Evolutionary conservation across 2,888 invertebrate genomes (phyloP).

Genomic region (Lasius platythorax): DNA sequence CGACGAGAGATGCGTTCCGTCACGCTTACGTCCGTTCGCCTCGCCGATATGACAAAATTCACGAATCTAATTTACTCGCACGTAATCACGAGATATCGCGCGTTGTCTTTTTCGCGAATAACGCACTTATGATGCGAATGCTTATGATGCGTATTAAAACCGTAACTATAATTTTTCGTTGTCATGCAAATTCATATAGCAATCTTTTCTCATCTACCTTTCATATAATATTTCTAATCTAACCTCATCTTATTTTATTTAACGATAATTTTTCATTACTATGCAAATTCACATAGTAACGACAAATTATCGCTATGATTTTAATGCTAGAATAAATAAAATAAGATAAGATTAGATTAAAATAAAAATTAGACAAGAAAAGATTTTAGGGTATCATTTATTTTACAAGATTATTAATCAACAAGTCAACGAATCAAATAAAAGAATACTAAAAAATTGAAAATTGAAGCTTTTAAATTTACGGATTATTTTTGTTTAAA

Average conservation of each 20-base stretch:
- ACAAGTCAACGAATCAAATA: not conserved
- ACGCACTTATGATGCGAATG: not conserved
- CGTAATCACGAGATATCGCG: conserved; percentile 38
- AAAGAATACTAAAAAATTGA: not conserved
- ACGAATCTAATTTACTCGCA: conserved; percentile 38
- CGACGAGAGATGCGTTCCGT: conserved; percentile 52
- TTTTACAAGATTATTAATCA: not conserved
- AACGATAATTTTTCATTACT: not conserved
- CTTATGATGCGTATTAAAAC: not conserved
- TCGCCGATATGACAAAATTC: conserved; percentile 43
- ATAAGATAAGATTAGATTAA: not conserved
- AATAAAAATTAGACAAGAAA: not conserved
- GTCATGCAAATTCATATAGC: not conserved
- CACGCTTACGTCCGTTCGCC: conserved; percentile 36
- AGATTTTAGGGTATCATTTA: not conserved
- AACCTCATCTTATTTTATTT: not conserved
- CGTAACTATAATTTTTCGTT: not conserved
- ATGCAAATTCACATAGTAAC: not conserved
- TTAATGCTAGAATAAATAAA: not conserved
- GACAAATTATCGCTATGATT: not conserved
- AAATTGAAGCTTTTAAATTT: not conserved
- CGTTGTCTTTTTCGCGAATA: not conserved
- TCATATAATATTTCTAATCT: not conserved
- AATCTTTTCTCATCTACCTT: not conserved
- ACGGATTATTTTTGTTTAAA: not conserved